Base-by-base conservation (phyloP, 92 coral and sea anemone species). In the Scolanthus callimorphus region DNA sequence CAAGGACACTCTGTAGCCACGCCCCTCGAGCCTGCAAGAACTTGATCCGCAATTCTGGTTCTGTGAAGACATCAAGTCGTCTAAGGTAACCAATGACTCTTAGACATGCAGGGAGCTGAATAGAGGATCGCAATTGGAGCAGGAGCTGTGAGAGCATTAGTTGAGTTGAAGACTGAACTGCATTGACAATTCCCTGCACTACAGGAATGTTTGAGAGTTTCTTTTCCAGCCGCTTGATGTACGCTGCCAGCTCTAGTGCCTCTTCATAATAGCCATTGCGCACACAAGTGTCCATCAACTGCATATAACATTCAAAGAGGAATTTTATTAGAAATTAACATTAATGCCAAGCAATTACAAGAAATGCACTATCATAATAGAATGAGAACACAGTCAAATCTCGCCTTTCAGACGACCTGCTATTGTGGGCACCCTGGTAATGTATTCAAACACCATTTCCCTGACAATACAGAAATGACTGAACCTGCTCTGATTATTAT, bases 261-360 rank as follows among this genome's bases (percentile, higher is more conserved):
- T 92, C 98, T 62, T 92, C 98, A 28, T 92, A 92, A 71, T 92
- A 92, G 4, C 94, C 85, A 66, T 92, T 92, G 2, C 98, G 76
- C 17, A 92, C 98, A 61, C 98, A 92, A 8, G 98, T 89, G 57
- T 92, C 98, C 98, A 92, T 92, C 28, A 92, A 63, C 98, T 92
- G 73, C n/a, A n/a, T n/a, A n/a, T n/a, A n/a, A n/a, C n/a, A n/a
- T n/a, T n/a, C n/a, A n/a, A n/a, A n/a, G n/a, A n/a, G n/a, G n/a
- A n/a, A 23, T n/a, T n/a, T n/a, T n/a, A n/a, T n/a, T n/a, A n/a
- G n/a, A n/a, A n/a, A n/a, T n/a, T n/a, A n/a, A n/a, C n/a, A n/a
- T n/a, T n/a, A n/a, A n/a, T n/a, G n/a, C n/a, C n/a, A 46, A 46
- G 3, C 3, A 46, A 46, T n/a, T 46, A 46, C n/a, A 37, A 8